Conservation (phyloP, 2,888 invertebrate genomes). For the Pharmacophagus antenor region DNA sequence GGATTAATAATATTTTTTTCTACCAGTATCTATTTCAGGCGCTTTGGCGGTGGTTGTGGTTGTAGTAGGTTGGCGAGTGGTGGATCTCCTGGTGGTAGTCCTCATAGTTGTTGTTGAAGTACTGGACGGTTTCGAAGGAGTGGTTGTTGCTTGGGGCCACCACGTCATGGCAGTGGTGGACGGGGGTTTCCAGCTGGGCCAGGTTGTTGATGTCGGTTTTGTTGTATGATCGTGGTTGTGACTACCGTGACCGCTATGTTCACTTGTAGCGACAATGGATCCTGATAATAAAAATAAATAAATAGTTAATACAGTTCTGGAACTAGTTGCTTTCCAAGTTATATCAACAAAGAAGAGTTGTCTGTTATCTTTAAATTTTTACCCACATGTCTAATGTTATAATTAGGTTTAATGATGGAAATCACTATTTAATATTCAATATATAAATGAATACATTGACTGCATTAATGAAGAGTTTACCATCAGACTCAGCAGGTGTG, state of each 20-base stretch:
- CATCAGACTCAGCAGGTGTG: slow-evolving; percentile 71
- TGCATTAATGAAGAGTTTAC: slow-evolving; percentile 41
- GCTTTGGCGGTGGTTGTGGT: slow-evolving; percentile 38
- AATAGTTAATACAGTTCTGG: background rate
- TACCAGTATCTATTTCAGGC: slow-evolving; percentile 40
- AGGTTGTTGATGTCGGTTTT: slow-evolving; percentile 60
- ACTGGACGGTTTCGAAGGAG: slow-evolving; percentile 40
- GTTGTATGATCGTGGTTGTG: slow-evolving; percentile 54
- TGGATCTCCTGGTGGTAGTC: slow-evolving; percentile 42
- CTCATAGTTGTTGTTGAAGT: slow-evolving; percentile 44
- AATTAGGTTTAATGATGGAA: no score
- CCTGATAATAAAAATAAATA: slow-evolving; percentile 30
- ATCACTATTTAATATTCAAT: background rate
- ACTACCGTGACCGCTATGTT: slow-evolving; percentile 45
- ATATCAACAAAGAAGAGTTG: no score
- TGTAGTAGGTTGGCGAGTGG: slow-evolving; percentile 44
- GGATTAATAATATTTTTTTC: slow-evolving; percentile 26
- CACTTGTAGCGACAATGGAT: slow-evolving; percentile 50
- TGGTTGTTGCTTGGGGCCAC: slow-evolving; percentile 56
- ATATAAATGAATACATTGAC: no score
- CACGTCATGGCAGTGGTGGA: slow-evolving; percentile 59
- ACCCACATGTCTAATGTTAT: no score
- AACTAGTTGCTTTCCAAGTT: background rate
- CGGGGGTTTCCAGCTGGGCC: slow-evolving; percentile 69
- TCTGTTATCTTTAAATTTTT: no score